A percentile compares a stretch with the other conserved stretches of the same genome.
Conservation (phyloP, 23 tunicate species). For the Trididemnum miniatum region DNA sequence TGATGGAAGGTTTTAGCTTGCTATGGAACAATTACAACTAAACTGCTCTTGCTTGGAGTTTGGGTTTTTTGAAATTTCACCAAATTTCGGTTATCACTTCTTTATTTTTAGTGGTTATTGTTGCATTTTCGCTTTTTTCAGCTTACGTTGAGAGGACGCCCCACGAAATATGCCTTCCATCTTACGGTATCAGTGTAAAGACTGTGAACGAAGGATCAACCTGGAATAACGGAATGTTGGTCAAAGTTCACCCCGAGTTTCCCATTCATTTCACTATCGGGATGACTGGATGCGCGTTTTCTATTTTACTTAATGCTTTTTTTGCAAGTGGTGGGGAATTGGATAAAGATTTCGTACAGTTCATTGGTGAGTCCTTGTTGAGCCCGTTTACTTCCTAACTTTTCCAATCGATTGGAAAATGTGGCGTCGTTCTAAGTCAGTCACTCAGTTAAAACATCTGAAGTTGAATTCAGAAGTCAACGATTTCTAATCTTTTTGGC, state of each 20-base stretch:
- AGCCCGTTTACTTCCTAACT: no score
- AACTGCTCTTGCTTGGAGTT: no score
- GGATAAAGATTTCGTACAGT: slow-evolving; percentile 23
- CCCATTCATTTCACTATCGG: slow-evolving; percentile 60
- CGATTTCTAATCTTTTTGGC: no score
- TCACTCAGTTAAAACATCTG: no score
- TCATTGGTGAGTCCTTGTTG: slow-evolving; percentile 24
- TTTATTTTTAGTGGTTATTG: no score
- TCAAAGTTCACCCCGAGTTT: slow-evolving; percentile 48
- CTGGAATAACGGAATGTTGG: slow-evolving; percentile 57
- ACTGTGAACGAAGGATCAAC: slow-evolving; percentile 47
- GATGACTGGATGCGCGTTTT: slow-evolving; percentile 56
- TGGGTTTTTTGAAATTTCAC: no score
- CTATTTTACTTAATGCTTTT: slow-evolving; percentile 36
- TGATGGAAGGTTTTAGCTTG: no score
- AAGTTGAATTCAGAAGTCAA: no score
- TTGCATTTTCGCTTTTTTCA: slow-evolving; percentile 14
- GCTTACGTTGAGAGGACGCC: slow-evolving; percentile 73
- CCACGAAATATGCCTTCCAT: slow-evolving; percentile 58
- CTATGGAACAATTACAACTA: no score
- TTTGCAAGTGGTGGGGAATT: slow-evolving; percentile 25
- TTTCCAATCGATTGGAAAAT: no score
- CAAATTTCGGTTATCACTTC: no score
- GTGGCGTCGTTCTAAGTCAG: no score
- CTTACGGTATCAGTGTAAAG: slow-evolving; percentile 58